These are phyloP conservation scores for Calliphora vomitoria DNA, from an alignment of 2,888 invertebrate genomes.

Conservation along the genomic window DNA sequence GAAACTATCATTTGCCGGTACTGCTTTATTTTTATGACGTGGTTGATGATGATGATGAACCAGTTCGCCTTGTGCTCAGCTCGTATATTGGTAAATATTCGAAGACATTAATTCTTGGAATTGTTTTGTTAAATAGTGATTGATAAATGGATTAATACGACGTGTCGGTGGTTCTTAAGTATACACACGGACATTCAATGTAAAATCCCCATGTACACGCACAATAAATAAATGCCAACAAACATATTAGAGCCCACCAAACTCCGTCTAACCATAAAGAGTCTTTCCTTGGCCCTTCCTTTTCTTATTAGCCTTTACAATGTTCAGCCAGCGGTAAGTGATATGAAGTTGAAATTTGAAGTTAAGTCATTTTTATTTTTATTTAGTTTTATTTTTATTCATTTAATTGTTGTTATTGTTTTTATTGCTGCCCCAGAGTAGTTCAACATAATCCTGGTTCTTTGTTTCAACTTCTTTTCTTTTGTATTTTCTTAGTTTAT, in stretches of 20 bases:
- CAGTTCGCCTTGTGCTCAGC: conserved; percentile 40
- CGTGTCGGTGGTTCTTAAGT: conserved; percentile 72
- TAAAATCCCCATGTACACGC: conserved; percentile 2
- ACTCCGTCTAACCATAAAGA: conserved; percentile 11
- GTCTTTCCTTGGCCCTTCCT: conserved; percentile 24
- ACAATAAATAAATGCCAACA: neutral
- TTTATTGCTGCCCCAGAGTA: conserved; percentile 12
- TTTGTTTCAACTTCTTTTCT: conserved; percentile 17
- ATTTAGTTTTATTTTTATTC: neutral
- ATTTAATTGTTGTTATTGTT: conserved; percentile 26
- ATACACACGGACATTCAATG: conserved; percentile 58
- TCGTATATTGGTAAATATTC: conserved; percentile 39
- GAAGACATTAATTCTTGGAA: conserved; percentile 70
- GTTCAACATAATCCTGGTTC: conserved; percentile 66
- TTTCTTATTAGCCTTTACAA: conserved; percentile 7
- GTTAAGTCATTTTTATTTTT: conserved; percentile 10
- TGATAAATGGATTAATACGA: conserved; percentile 74
- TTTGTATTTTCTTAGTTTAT: conserved; percentile 12
- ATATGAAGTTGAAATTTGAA: conserved; percentile 7
- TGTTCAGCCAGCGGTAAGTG: neutral
- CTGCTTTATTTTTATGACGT: conserved; percentile 29
- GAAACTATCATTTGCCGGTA: neutral
- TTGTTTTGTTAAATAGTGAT: conserved; percentile 72
- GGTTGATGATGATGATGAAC: conserved; percentile 51
- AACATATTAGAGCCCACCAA: conserved; percentile 1